Base-by-base conservation (phyloP, 2,888 invertebrate species). In the Deilephila elpenor region DNA sequence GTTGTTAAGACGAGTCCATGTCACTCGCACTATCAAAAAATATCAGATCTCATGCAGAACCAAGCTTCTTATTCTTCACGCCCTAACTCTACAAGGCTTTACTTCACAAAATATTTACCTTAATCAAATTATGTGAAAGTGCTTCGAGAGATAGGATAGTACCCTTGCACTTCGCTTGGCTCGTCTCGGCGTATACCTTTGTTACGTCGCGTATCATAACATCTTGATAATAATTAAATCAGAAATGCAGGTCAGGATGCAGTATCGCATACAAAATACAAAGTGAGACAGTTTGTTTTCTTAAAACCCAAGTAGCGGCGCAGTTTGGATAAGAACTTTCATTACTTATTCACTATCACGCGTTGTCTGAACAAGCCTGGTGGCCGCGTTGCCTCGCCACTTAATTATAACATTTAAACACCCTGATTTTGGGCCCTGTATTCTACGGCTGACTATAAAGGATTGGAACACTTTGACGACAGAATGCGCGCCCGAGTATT, bases 371-470 rank as follows among this genome's bases (percentile, higher is more conserved):
- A 82, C 79, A 81, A 82, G 81, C 80, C 78, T 76, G 77, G 75
- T 78, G 83, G 78, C 80, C 80, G 76, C 82, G 84, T 80, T 83
- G 84, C 83, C 80, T 82, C 73, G 80, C 84, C 87, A 88, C 88
- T 90, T 89, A 88, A 90, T 91, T 91, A 89, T 84, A 86, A 89
- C 88, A 88, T 87, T 89, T 88, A 87, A 89, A 89, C 84, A 88
- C 83, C 74, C 79, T 85, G 83, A 88, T 89, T 53, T 88, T 84
- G 75, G 81, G 80, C 75, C 74, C 71, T 79, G 75, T 77, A 77
- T 77, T 74, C 70, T 19, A 59, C 73, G n/a, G 17, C 71, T 70
- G 61, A 61, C 53, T 59, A 70, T 51, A 70, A 60, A 70, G 74
- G 75, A 76, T 78, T 78, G 78, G 74, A 76, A 80, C 80, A 80